Base-by-base conservation (phyloP, 2,888 invertebrate genomes). In the Bedellia somnulentella region DNA sequence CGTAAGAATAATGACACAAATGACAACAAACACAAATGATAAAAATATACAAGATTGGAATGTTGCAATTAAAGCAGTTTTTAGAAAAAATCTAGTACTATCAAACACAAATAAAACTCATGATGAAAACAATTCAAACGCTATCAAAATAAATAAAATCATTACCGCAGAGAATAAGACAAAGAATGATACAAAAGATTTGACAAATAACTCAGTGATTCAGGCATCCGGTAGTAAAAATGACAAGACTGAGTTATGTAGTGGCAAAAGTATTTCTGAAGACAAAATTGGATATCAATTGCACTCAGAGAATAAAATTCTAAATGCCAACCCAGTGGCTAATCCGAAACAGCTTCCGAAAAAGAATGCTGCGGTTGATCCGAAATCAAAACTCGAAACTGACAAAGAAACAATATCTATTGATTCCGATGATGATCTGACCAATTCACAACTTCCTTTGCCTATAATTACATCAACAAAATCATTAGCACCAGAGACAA, bases 281-380 rank as follows among this genome's bases (percentile, higher is more conserved):
- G n/a, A n/a, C n/a, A n/a, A n/a, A n/a, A n/a, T n/a, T n/a, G n/a
- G n/a, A n/a, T n/a, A n/a, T n/a, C n/a, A n/a, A n/a, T n/a, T n/a
- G n/a, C n/a, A n/a, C n/a, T n/a, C n/a, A n/a, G n/a, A n/a, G n/a
- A n/a, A n/a, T n/a, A n/a, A n/a, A n/a, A n/a, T 52, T 25, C 44
- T 58, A 3, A 59, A 66, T 44, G 41, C 46, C 15, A 60, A 49
- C 43, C 73, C 73, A 21, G 73, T 68, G 10, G 49, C 60, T 18
- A 63, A 68, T 38, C 73, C 73, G 4, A 73, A 62, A 46, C 55
- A 62, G 44, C 42, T 68, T 12, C 66, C 62, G n/a, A 55, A 53
- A 36, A 68, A 62, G 29, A 37, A 37, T 18, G 33, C 37, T 17
- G 6, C 12, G 5, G 11, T 18, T 26, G 35, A 32, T 18, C 13